Evolutionary conservation across 2,888 invertebrate species (phyloP), one percentile per base, ranked within the genome.

Genomic region (Liposcelis brunnea): DNA sequence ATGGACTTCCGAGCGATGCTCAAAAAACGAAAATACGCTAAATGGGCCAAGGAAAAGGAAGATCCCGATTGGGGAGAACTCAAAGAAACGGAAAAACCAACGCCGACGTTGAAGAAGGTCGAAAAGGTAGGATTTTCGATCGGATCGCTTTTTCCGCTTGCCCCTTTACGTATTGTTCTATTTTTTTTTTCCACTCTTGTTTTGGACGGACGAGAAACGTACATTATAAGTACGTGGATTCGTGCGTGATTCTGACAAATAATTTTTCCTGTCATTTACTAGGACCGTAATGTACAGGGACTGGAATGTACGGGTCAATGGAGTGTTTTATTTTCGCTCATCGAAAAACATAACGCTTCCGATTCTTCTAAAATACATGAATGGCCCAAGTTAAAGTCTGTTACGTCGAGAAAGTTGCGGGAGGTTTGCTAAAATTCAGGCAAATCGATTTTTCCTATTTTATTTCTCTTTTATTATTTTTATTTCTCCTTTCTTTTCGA

Each of bases 1-100:
- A 86, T 97, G 83, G 98, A 98, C 69, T 99, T 97, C 83, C 81
- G 98, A 67, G 81, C 93, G 51, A 84, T 97, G 84, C 73, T 98
- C 56, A 94, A 93, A 68, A 94, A 91, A 71, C 80, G 90, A 59
- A 89, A 87, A 67, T 91, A 91, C 64, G 83, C 84, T 57, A 86
- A 89, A 72, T 91, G 90, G 90, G 85, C 74, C 49, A 78, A 81
- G 63, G 83, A 90, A 54, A 84, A 94, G 55, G 83, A 80, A 44
- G 91, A 93, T 56, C 84, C 84, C 31, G 87, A 94, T 62, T 91
- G 86, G 80, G 89, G 87, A 53, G 84, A 90, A 56, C 74, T 95
- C 49, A 94, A 94, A 65, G 87, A 90, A 67, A 76, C 76, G 15
- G 90, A 90, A 59, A 84, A 85, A 63, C 87, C 85, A 51, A 69